Percentiles rank a stretch among this genome's conserved stretches.
Conservation (phyloP, 2,888 invertebrate species). For the Chironomus tentans region DNA sequence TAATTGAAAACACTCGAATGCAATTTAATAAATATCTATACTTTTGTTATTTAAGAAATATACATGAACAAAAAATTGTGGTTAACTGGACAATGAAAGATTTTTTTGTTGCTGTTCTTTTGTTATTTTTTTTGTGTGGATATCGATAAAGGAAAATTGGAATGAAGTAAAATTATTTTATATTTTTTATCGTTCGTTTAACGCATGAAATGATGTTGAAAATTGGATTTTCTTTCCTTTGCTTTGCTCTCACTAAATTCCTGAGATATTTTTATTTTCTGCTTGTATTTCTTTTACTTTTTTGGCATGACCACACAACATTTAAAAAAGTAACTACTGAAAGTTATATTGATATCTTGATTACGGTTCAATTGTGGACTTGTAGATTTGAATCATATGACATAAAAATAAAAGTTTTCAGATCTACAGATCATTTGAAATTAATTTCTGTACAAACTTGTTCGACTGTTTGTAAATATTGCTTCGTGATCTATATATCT, state of each 20-base stretch:
- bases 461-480: no score
- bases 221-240: conserved; percentile 27
- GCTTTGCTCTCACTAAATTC: neutral
- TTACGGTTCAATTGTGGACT: neutral
- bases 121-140: neutral
- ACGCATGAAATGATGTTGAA: conserved; percentile 30
- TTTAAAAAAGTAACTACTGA: neutral
- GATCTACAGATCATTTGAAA: no score
- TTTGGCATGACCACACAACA: neutral
- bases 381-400: no score
- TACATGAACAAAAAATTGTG: neutral
- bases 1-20: neutral
- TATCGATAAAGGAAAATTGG: neutral
- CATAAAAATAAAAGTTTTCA: no score
- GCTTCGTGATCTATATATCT: no score
- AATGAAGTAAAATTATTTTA: neutral
- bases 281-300: neutral
- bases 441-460: no score
- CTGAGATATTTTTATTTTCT: neutral
- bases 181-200: conserved; percentile 30
- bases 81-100: no score
- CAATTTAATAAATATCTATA: no score
- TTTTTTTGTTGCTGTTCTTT: neutral
- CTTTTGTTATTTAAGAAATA: neutral
- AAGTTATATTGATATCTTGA: neutral